Evolutionary conservation across 2,797 vertebrate species (phyloP).

Genomic region (Tiaroga cobitis): DNA sequence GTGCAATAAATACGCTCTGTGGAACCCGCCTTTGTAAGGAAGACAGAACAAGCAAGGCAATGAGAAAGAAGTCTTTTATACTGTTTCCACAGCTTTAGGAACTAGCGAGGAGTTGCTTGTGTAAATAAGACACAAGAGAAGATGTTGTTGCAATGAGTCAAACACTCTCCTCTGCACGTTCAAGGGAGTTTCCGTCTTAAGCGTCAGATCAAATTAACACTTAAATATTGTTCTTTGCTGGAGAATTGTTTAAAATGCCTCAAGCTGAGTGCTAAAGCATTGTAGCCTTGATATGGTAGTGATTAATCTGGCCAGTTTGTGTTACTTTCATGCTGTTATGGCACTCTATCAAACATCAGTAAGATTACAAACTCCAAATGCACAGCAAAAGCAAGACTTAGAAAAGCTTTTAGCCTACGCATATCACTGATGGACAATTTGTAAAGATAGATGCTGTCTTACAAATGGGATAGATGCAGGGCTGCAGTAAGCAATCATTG

Average conservation of each 20-base stretch:
- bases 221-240: slow-evolving; percentile 35
- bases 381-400: not conserved
- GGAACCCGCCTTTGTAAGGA: slow-evolving; percentile 25
- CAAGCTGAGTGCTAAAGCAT: slow-evolving; percentile 23
- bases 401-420: not conserved
- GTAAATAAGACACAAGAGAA: slow-evolving; percentile 42
- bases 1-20: slow-evolving; percentile 31
- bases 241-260: slow-evolving; percentile 36
- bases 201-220: slow-evolving; percentile 25
- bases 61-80: slow-evolving; percentile 1
- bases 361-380: slow-evolving; percentile 19
- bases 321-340: slow-evolving; percentile 6
- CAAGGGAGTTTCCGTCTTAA: slow-evolving; percentile 18
- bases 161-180: slow-evolving; percentile 28
- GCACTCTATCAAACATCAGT: slow-evolving; percentile 20
- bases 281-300: slow-evolving; percentile 15
- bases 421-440: not conserved
- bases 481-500: not conserved
- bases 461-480: not conserved
- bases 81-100: slow-evolving; percentile 9
- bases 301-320: slow-evolving; percentile 32
- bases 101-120: slow-evolving; percentile 17
- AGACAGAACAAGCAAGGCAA: slow-evolving; percentile 10
- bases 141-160: slow-evolving; percentile 43
- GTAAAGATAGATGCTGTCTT: not conserved